These are phyloP conservation scores for Benthosema pterotum DNA, from an alignment of 2,797 vertebrate genomes.

Conservation along the genomic window DNA sequence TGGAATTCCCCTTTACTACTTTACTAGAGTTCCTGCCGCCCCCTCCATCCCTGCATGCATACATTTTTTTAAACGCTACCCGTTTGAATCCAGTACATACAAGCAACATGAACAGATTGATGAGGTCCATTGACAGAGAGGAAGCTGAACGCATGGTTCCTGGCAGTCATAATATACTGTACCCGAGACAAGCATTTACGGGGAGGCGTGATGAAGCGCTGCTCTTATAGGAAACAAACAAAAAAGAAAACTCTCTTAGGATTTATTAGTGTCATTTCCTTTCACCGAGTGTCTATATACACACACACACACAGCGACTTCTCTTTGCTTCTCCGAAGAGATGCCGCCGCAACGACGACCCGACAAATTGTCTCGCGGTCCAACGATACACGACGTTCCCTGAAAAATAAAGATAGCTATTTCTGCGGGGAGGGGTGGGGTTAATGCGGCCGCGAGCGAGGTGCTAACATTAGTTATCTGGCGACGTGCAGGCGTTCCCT, in stretches of 20 bases:
- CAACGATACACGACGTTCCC: neutral
- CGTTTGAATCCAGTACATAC: too few relatives aligned
- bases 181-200: neutral
- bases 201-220: neutral
- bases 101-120: neutral
- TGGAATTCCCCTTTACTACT: too few relatives aligned
- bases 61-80: too few relatives aligned
- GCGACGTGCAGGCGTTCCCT: neutral
- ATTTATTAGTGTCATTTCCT: neutral
- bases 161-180: neutral
- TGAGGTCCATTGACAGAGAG: neutral
- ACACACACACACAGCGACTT: too few relatives aligned
- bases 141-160: neutral
- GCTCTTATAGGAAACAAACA: neutral
- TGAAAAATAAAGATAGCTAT: neutral
- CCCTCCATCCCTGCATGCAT: too few relatives aligned
- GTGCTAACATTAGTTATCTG: neutral
- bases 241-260: neutral
- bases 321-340: neutral
- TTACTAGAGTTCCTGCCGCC: too few relatives aligned
- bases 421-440: neutral
- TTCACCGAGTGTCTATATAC: neutral
- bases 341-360: too few relatives aligned
- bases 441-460: too few relatives aligned
- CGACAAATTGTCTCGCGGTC: neutral